phyloP scores from a whole-genome alignment of 2,888 invertebrate species.

The Ichneumoninae sp. region DNA sequence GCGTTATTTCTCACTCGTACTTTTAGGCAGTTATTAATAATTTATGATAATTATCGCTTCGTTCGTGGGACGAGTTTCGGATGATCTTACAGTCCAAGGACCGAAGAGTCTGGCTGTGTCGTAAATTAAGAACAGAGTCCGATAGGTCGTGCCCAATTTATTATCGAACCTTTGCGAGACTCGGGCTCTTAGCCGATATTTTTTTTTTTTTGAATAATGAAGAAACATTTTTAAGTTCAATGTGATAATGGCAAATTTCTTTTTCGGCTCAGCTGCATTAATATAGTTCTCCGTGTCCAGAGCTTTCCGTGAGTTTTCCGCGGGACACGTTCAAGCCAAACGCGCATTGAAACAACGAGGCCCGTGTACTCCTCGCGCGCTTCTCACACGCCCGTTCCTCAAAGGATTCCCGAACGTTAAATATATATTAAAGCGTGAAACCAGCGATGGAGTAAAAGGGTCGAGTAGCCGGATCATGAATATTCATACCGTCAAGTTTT shows the following conservation, averaged over 20 bases:
- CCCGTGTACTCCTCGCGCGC: not conserved
- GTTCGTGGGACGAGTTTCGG: slow-evolving; percentile 75
- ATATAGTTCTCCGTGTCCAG: not conserved
- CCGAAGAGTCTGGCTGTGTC: slow-evolving; percentile 77
- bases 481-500: slow-evolving; percentile 82
- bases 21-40: slow-evolving; percentile 80
- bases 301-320: not conserved
- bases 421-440: slow-evolving; percentile 79
- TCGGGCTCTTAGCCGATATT: not conserved
- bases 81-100: slow-evolving; percentile 77
- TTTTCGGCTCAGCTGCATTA: not conserved
- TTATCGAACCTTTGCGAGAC: not conserved
- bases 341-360: slow-evolving; percentile 11
- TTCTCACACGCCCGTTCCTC: slow-evolving; percentile 57
- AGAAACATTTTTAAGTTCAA: not conserved
- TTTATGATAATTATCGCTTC: slow-evolving; percentile 83
- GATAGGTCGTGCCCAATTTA: slow-evolving; percentile 18
- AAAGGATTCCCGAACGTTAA: slow-evolving; percentile 75
- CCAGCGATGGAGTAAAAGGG: slow-evolving; percentile 46
- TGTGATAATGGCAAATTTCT: not conserved
- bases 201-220: not conserved
- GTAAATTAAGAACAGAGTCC: slow-evolving; percentile 75
- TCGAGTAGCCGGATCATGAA: slow-evolving; percentile 75
- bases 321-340: not conserved
- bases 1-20: slow-evolving; percentile 62